Evolutionary conservation across 2,797 vertebrate genomes (phyloP).

Genomic region (Scyliorhinus canicula): DNA sequence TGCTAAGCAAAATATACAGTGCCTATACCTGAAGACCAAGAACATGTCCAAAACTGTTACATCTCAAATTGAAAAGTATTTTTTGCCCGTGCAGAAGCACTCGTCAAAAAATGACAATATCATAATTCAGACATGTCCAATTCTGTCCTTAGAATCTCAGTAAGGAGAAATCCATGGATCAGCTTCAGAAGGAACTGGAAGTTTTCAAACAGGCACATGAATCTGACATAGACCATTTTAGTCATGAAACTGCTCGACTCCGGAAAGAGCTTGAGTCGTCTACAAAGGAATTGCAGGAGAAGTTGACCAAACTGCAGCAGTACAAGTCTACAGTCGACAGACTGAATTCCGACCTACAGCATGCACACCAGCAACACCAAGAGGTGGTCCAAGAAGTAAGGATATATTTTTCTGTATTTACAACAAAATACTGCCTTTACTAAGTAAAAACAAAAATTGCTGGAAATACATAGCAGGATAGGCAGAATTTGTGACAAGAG

Average conservation of each 20-base stretch:
- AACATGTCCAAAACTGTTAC: not conserved
- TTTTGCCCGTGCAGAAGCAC: not conserved
- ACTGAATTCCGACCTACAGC: conserved; percentile 50
- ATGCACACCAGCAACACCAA: conserved; percentile 52
- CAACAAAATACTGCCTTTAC: not conserved
- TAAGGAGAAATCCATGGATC: conserved; percentile 35
- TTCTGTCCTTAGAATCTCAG: conserved; percentile 44
- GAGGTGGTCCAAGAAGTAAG: conserved; percentile 56
- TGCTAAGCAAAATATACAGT: not conserved
- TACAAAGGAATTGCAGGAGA: conserved; percentile 45
- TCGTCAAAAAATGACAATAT: not conserved
- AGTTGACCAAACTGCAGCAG: conserved; percentile 48
- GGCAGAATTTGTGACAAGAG: not conserved
- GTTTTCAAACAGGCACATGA: conserved; percentile 45
- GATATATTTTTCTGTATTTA: conserved; percentile 10
- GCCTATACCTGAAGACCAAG: not conserved
- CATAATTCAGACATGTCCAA: not conserved
- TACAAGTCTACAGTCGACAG: conserved; percentile 47
- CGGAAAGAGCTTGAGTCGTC: conserved; percentile 51
- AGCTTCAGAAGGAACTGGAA: conserved; percentile 43
- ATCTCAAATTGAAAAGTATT: not conserved
- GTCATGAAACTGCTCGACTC: conserved; percentile 45
- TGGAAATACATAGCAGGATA: not conserved
- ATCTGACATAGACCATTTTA: conserved; percentile 36
- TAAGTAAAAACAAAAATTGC: not conserved